A percentile compares a stretch with the other conserved stretches of the same genome.
These are phyloP conservation scores for Eubasilissa splendida DNA, from an alignment of 2,888 invertebrate genomes.

Conservation along the genomic window DNA sequence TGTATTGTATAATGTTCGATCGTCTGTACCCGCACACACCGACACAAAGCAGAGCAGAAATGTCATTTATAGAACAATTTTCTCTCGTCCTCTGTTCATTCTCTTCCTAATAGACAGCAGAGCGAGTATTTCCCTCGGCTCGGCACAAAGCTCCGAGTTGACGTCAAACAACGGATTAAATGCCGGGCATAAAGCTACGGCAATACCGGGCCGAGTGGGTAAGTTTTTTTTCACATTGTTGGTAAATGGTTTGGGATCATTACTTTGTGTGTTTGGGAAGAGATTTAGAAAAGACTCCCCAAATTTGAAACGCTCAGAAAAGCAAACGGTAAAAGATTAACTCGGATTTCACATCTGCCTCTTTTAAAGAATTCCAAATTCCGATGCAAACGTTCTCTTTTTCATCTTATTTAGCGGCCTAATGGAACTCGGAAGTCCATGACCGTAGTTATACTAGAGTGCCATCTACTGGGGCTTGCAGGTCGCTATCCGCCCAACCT, in stretches of 20 bases:
- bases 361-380: no score
- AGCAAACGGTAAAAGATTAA: no score
- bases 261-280: not conserved
- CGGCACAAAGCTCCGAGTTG: slow-evolving; percentile 42
- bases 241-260: slow-evolving; percentile 1
- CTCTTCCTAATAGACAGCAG: not conserved
- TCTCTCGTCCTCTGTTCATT: not conserved
- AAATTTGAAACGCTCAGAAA: no score
- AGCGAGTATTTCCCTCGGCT: slow-evolving; percentile 29
- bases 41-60: not conserved
- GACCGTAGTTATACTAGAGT: no score
- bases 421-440: no score
- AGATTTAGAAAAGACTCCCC: no score
- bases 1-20: no score
- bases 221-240: slow-evolving; percentile 1
- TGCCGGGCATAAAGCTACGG: slow-evolving; percentile 5
- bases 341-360: no score
- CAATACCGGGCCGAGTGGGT: not conserved
- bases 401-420: no score
- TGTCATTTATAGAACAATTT: slow-evolving; percentile 10
- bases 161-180: slow-evolving; percentile 48
- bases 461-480: no score
- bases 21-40: not conserved
- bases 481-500: no score
- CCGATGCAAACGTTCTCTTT: no score